Evolutionary conservation across 2,888 invertebrate species (phyloP), one percentile per base, ranked within the genome.

Genomic region (Apodemia hepburni): DNA sequence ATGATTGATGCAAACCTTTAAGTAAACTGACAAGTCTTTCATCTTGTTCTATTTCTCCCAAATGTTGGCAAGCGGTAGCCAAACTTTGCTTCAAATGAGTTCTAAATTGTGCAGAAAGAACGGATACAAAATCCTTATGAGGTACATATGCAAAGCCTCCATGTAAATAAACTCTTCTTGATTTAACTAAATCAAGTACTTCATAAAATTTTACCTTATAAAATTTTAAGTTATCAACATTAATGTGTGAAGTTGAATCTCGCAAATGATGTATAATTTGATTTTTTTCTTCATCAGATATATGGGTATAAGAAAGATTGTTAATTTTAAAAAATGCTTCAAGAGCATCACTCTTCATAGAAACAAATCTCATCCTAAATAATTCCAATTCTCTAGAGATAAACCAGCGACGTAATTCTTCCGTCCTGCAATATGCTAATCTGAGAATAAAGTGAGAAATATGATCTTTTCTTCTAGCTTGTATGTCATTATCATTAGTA

Each of bases 381-480:
- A 98, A 91, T 76, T 99, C 99, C 66, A 96, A 83, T 91, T 99
- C 99, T 70, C 97, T 94, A 22, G 94, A 88, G 15, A 98, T 88
- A 78, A 98, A 98, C 99, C 99, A 99, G 65, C 93, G 93, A 42
- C 96, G 92, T 47, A 97, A 88, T 63, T 98, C 98, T 70, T 97
- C 96, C 27, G 95, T 95, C 74, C 96, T 93, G 78, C 98, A 98
- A 83, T 97, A 99, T 0, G 98, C 98, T 64, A 99, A 84, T 63
- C 98, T 93, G 3, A 99, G 90, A 72, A 99, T 97, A 80, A 96
- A 99, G 82, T 99, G 99, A 0, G 99, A 97, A 61, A 98, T 93
- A 75, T 97, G 96, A 84, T 99, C 99, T 67, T 94, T 93, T 42
- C 93, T 93, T 63, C 97, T 92, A 0, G 94, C 93, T 76, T 95